A percentile compares a stretch with the other conserved stretches of the same genome.
Conservation (phyloP, 2,113 vertebrate genomes). For the Oenanthe melanoleuca region DNA sequence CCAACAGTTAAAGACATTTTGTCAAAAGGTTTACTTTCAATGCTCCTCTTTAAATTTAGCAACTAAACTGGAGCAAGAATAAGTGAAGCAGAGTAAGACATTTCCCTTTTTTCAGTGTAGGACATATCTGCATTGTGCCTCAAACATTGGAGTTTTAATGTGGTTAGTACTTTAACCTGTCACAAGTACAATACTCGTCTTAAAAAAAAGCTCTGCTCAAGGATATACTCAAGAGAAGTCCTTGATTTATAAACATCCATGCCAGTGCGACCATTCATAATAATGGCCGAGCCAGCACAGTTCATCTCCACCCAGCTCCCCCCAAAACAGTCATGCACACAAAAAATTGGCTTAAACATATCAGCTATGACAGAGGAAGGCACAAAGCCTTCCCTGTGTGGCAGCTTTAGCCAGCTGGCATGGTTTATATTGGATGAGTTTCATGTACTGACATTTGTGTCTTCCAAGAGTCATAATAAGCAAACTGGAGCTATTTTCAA, state of each 20-base stretch:
- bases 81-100: slow-evolving; percentile 25
- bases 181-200: slow-evolving; percentile 70
- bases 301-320: slow-evolving; percentile 16
- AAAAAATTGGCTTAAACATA: slow-evolving; percentile 58
- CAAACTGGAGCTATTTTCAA: slow-evolving; percentile 70
- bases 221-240: slow-evolving; percentile 62
- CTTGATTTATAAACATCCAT: slow-evolving; percentile 47
- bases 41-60: slow-evolving; percentile 26
- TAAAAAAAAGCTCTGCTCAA: slow-evolving; percentile 59
- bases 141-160: slow-evolving; percentile 64
- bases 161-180: slow-evolving; percentile 72
- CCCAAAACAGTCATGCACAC: slow-evolving; percentile 65
- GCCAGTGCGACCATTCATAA: slow-evolving; percentile 24
- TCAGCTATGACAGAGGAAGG: slow-evolving; percentile 61
- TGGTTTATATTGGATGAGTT: slow-evolving; percentile 68
- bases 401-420: slow-evolving; percentile 64
- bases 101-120: neutral
- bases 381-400: slow-evolving; percentile 58
- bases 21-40: neutral
- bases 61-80: slow-evolving; percentile 20
- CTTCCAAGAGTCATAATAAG: slow-evolving; percentile 77
- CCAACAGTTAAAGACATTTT: neutral
- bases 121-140: slow-evolving; percentile 76
- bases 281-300: slow-evolving; percentile 33
- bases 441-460: slow-evolving; percentile 79